Percentiles rank a stretch among this genome's conserved stretches.
phyloP scores from a whole-genome alignment of 1,140 invertebrate species.

The Drosophila varians region DNA sequence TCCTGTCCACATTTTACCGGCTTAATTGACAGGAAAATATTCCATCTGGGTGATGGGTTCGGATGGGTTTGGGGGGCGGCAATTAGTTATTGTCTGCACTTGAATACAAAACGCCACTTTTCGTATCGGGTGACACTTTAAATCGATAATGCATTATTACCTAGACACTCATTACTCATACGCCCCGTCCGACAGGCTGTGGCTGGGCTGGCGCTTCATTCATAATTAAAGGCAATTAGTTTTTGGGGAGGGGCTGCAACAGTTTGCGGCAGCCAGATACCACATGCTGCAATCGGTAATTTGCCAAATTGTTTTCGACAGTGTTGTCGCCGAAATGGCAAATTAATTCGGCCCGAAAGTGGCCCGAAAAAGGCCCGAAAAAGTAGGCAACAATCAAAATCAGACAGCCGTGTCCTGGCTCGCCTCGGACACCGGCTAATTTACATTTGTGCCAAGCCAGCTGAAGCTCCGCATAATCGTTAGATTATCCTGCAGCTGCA shows the following conservation, averaged over 20 bases:
- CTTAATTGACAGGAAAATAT: slow-evolving; percentile 66
- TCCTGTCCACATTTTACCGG: slow-evolving; percentile 26
- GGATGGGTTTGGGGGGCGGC: slow-evolving; percentile 14
- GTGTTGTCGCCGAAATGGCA: slow-evolving; percentile 42
- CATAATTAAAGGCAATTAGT: slow-evolving; percentile 70
- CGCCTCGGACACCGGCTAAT: slow-evolving; percentile 50
- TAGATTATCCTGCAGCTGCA: slow-evolving; percentile 67
- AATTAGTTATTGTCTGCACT: slow-evolving; percentile 68
- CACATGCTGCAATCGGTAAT: slow-evolving; percentile 41
- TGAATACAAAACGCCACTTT: slow-evolving; percentile 49
- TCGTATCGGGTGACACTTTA: slow-evolving; percentile 46
- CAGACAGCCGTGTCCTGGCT: not conserved
- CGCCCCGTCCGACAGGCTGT: slow-evolving; percentile 40
- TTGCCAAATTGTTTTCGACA: slow-evolving; percentile 34
- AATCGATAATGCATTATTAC: slow-evolving; percentile 71
- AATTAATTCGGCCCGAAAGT: slow-evolving; percentile 69
- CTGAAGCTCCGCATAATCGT: slow-evolving; percentile 58
- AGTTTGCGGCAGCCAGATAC: slow-evolving; percentile 40
- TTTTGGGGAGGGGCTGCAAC: slow-evolving; percentile 45
- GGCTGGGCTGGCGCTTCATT: slow-evolving; percentile 12
- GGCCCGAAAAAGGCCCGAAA: no score
- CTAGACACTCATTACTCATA: slow-evolving; percentile 55
- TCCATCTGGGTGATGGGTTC: not conserved
- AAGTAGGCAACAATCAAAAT: slow-evolving; percentile 27
- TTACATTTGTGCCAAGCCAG: slow-evolving; percentile 53